These are phyloP conservation scores for Eudemis profundana DNA, from an alignment of 2,888 invertebrate species.

Conservation along the genomic window DNA sequence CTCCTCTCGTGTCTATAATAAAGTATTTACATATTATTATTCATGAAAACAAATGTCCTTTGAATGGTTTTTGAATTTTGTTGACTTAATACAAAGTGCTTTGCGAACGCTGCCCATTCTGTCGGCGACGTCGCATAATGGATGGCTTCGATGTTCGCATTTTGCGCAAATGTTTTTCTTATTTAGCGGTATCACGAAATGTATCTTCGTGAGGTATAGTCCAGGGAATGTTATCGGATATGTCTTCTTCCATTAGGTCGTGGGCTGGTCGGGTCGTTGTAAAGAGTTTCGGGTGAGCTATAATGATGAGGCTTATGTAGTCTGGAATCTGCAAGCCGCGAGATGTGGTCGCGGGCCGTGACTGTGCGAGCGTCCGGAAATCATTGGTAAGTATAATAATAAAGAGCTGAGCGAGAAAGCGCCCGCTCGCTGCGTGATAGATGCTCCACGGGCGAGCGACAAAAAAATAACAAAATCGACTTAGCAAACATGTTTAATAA, in stretches of 20 bases:
- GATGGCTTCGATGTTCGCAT: slow-evolving; percentile 67
- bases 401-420: slow-evolving; percentile 81
- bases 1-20: slow-evolving; percentile 61
- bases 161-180: slow-evolving; percentile 74
- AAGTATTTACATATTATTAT: slow-evolving; percentile 80
- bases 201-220: slow-evolving; percentile 55
- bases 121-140: slow-evolving; percentile 71
- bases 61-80: slow-evolving; percentile 80
- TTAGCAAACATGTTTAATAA: slow-evolving; percentile 85
- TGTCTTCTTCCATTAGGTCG: slow-evolving; percentile 41
- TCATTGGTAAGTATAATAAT: slow-evolving; percentile 73
- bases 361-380: slow-evolving; percentile 73
- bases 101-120: slow-evolving; percentile 74
- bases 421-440: slow-evolving; percentile 83
- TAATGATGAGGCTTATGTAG: slow-evolving; percentile 15
- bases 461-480: slow-evolving; percentile 84
- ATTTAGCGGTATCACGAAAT: slow-evolving; percentile 62
- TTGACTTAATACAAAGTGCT: slow-evolving; percentile 82
- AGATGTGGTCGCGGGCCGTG: slow-evolving; percentile 41
- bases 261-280: slow-evolving; percentile 14
- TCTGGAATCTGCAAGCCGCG: not conserved
- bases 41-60: slow-evolving; percentile 81
- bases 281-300: slow-evolving; percentile 28
- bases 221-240: slow-evolving; percentile 54
- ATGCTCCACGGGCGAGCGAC: slow-evolving; percentile 76